These are phyloP conservation scores for Brachymystax lenok DNA, from an alignment of 2,797 vertebrate genomes.

Conservation along the genomic window DNA sequence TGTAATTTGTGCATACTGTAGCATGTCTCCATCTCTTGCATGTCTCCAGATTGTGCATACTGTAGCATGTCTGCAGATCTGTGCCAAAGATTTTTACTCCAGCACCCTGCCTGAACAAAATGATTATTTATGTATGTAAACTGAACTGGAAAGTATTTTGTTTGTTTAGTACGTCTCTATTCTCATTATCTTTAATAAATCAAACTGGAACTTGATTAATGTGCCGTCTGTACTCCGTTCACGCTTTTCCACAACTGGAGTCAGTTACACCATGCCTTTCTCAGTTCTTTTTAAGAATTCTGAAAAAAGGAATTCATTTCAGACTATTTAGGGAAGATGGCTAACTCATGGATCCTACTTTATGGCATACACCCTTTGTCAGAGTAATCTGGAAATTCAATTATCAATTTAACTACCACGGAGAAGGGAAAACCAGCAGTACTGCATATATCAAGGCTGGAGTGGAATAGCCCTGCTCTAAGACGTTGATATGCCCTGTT, in stretches of 20 bases:
- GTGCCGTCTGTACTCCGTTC: not conserved
- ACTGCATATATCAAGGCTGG: no score
- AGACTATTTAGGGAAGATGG: no score
- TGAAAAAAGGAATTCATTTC: no score
- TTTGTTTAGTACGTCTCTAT: conserved; percentile 45
- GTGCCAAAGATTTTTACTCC: conserved; percentile 19
- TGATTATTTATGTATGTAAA: conserved; percentile 11
- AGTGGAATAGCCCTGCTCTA: not conserved
- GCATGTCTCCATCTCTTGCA: not conserved
- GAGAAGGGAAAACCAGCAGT: no score
- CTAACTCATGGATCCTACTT: no score
- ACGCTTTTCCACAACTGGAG: not conserved
- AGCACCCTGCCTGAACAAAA: not conserved
- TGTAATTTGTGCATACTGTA: not conserved
- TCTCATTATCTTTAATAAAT: conserved; percentile 42
- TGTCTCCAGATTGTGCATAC: not conserved
- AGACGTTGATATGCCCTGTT: conserved; percentile 37
- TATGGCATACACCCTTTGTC: no score
- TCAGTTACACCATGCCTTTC: not conserved
- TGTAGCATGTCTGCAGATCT: not conserved
- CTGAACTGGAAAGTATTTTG: conserved; percentile 30
- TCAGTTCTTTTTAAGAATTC: not conserved
- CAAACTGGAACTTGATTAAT: conserved; percentile 53
- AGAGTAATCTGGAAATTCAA: no score
- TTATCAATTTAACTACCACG: no score